A percentile compares a stretch with the other conserved stretches of the same genome.
These are phyloP conservation scores for Elysia chlorotica DNA, from an alignment of 1,140 invertebrate species.

Conservation along the genomic window DNA sequence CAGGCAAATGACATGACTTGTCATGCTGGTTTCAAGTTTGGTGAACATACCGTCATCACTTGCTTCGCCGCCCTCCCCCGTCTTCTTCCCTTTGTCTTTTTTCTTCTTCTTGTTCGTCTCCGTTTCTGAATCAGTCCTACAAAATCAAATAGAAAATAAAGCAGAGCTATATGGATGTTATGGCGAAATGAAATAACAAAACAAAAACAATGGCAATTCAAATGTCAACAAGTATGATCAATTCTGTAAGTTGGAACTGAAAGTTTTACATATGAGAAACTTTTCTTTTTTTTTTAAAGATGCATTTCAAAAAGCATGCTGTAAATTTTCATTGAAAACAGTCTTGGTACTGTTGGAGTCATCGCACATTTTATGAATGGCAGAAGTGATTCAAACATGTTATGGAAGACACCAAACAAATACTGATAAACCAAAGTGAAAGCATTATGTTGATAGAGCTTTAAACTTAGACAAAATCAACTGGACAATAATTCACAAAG, in stretches of 20 bases:
- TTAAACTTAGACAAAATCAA: neutral
- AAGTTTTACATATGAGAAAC: too few species aligned
- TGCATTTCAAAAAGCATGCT: too few species aligned
- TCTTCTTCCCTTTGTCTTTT: conserved; percentile 34
- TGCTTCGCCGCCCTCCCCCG: conserved; percentile 25
- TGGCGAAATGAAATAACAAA: neutral
- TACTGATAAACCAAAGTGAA: too few species aligned
- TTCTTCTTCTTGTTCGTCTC: conserved; percentile 30
- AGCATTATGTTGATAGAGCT: neutral
- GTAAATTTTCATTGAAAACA: too few species aligned
- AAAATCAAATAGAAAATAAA: conserved; percentile 21
- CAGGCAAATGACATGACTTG: conserved; percentile 8
- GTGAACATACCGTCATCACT: conserved; percentile 18
- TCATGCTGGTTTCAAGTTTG: conserved; percentile 19
- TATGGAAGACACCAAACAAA: too few species aligned
- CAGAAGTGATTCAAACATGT: too few species aligned
- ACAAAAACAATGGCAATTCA: neutral
- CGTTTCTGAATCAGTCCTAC: conserved; percentile 46
- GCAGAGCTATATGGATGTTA: too few species aligned
- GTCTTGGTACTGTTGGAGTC: too few species aligned
- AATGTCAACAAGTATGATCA: neutral
- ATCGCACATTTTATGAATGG: too few species aligned
- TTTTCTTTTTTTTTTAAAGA: too few species aligned
- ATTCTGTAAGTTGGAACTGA: too few species aligned
- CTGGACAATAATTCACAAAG: conserved; percentile 43